Evolutionary conservation across 2,888 invertebrate species (phyloP).

Genomic region (Epinotia bilunana): DNA sequence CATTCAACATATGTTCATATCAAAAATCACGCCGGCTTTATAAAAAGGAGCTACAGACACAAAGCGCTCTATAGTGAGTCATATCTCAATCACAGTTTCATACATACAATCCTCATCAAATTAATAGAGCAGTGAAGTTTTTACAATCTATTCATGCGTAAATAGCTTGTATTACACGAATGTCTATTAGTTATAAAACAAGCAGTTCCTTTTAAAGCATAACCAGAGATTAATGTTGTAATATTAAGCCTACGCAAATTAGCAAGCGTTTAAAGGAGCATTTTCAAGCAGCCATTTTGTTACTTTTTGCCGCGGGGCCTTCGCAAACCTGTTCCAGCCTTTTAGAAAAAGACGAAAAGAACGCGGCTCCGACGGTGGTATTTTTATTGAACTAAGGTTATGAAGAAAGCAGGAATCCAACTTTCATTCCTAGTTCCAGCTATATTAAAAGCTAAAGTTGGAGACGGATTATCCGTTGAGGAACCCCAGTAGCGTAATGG

Average conservation of each 20-base stretch:
- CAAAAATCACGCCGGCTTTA: slow-evolving; percentile 2
- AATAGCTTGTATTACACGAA: slow-evolving; percentile 38
- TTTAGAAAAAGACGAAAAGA: slow-evolving; percentile 45
- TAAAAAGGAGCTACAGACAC: not conserved
- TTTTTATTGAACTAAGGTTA: slow-evolving; percentile 32
- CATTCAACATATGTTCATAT: slow-evolving; percentile 3
- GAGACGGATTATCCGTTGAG: not conserved
- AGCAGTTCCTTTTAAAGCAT: slow-evolving; percentile 40
- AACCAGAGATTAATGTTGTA: slow-evolving; percentile 53
- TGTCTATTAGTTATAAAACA: slow-evolving; percentile 38
- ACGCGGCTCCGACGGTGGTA: slow-evolving; percentile 41
- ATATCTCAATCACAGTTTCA: not conserved
- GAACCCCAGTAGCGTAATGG: slow-evolving; percentile 5
- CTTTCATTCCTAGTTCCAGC: slow-evolving; percentile 15
- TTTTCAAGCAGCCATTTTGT: slow-evolving; percentile 52
- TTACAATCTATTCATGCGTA: slow-evolving; percentile 30
- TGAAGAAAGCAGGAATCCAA: slow-evolving; percentile 25
- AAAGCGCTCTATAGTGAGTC: not conserved
- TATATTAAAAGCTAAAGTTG: not conserved
- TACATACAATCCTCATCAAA: slow-evolving; percentile 15
- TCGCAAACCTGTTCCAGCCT: slow-evolving; percentile 43
- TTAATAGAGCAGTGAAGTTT: slow-evolving; percentile 31
- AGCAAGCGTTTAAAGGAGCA: slow-evolving; percentile 51
- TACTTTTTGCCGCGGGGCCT: slow-evolving; percentile 43
- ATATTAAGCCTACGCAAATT: slow-evolving; percentile 57